Conservation (phyloP, 2,797 vertebrate species). For the Pantherophis alleghaniensis region DNA sequence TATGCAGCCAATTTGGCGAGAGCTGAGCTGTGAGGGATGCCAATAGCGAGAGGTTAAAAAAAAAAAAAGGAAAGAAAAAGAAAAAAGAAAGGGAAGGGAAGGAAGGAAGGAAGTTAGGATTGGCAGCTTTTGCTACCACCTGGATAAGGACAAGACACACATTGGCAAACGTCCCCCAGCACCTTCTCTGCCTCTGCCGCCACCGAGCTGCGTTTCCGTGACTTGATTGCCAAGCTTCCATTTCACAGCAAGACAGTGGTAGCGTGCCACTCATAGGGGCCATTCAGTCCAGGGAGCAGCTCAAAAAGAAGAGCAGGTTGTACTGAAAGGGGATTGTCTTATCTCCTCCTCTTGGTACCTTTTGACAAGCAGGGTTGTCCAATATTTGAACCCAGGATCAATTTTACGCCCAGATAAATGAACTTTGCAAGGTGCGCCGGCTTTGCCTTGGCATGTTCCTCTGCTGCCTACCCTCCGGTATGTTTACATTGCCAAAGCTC, state of each 20-base stretch:
- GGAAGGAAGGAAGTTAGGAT: background rate
- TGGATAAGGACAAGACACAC: background rate
- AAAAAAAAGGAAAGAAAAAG: too few relatives aligned
- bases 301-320: background rate
- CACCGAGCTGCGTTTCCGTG: background rate
- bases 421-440: background rate
- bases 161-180: constrained; percentile 6
- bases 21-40: constrained; percentile 19
- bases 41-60: background rate
- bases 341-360: background rate
- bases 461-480: too few relatives aligned
- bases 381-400: background rate
- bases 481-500: background rate
- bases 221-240: background rate
- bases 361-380: background rate
- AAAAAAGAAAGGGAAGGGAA: too few relatives aligned
- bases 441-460: background rate
- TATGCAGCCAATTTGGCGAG: constrained; percentile 41
- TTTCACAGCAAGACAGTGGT: background rate
- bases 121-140: constrained; percentile 20
- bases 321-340: background rate
- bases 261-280: background rate
- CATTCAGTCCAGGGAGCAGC: background rate
- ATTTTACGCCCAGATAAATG: background rate
- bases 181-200: too few relatives aligned